Percentiles rank a stretch among this genome's conserved stretches.
Evolutionary conservation across 37 sponge, comb jelly and placozoan genomes (phyloP).

Genomic region (Tethya wilhelma): DNA sequence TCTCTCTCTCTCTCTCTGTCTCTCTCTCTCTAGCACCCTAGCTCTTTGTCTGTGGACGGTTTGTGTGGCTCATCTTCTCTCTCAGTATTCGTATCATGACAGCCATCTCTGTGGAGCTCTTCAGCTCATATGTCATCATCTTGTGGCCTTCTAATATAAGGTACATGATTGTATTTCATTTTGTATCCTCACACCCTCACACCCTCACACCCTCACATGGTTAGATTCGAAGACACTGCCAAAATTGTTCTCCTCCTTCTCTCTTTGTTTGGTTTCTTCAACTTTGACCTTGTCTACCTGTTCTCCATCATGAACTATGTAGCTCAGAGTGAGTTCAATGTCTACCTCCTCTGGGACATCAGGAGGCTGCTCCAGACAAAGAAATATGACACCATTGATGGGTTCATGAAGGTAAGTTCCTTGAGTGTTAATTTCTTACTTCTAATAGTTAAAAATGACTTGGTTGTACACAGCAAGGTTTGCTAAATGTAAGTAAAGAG

Average conservation of each 20-base stretch:
- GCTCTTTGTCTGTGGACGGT: conserved; percentile 14
- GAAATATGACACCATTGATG: conserved; percentile 48
- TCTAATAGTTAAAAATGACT: too few species aligned
- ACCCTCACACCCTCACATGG: too few species aligned
- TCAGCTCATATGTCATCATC: background rate
- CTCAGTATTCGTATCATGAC: conserved; percentile 38
- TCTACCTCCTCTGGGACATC: conserved; percentile 60
- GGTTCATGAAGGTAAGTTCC: conserved; percentile 67
- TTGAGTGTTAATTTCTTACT: too few species aligned
- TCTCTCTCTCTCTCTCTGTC: too few species aligned
- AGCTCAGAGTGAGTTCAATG: conserved; percentile 70
- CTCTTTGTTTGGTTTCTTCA: conserved; percentile 69
- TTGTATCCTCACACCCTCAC: too few species aligned
- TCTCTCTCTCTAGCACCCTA: too few species aligned
- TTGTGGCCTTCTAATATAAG: conserved; percentile 5
- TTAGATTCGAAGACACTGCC: background rate
- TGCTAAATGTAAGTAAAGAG: too few species aligned
- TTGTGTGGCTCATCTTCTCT: conserved; percentile 52
- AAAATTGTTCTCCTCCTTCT: background rate
- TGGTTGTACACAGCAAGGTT: too few species aligned
- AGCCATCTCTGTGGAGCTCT: conserved; percentile 10
- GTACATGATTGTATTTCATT: too few species aligned
- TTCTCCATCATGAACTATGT: conserved; percentile 71
- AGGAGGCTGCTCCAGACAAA: conserved; percentile 26
- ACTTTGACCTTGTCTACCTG: conserved; percentile 71